Base-by-base conservation (phyloP, 2,888 invertebrate genomes). In the Nephrotoma appendiculata region DNA sequence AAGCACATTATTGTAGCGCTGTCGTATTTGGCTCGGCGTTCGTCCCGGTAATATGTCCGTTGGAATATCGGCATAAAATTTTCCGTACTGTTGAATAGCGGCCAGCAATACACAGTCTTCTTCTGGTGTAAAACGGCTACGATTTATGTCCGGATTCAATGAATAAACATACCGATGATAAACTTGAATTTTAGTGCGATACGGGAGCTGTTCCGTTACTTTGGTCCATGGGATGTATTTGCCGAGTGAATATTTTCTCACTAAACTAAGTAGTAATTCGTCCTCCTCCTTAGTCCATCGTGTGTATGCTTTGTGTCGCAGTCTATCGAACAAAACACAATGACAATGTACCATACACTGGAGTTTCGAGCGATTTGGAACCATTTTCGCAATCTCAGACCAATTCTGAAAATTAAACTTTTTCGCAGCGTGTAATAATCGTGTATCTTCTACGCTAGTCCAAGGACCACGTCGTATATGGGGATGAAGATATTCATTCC, bases 281-380 rank as follows among this genome's bases (percentile, higher is more conserved):
- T 96, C 95, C 90, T 98, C 97, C 85, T 93, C 93, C 11, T 91
- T 89, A 0, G 94, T 92, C 95, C 97, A 97, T 88, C 93, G 93
- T 0, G 90, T 89, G 89, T 86, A 89, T 88, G 87, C 89, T 52
- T 86, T 86, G 86, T 12, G 5, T 31, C 31, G 71, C 31, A 71
- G 2, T 84, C 85, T 71, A 83, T 88, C 88, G 87, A 87, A 89
- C 89, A 93, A 91, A 57, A 93, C 93, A 1, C 93, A 93, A 85
- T 94, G 93, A 89, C 93, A 95, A 88, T 95, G 94, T 3, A 95
- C 92, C 90, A 95, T 95, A 88, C 95, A 95, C 88, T 95, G 94
- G 89, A 95, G 96, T 0, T 93, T 94, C 0, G 95, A 94, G 86
- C 96, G 92, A 1, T 93, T 94, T 0, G 91, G 90, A 12, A 96